Evolutionary conservation across 1,140 invertebrate genomes (phyloP).

Genomic region (Berghia stephanieae): DNA sequence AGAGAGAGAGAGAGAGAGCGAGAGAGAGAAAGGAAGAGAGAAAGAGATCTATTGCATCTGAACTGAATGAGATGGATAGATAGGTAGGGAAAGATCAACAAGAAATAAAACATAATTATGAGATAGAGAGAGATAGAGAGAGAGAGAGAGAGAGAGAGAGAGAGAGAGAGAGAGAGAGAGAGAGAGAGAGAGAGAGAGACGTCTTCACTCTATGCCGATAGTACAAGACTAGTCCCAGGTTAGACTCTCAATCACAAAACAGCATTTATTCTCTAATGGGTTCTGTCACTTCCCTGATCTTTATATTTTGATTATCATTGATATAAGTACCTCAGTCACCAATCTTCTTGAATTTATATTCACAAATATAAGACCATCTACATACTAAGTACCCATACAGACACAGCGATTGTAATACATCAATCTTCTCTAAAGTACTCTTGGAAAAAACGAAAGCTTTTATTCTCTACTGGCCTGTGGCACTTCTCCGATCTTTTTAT

Average conservation of each 20-base stretch:
- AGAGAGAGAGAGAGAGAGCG: slow-evolving; percentile 15
- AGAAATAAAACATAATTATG: neutral
- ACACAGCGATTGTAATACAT: too few relatives aligned
- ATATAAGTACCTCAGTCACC: neutral
- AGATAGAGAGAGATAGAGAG: neutral
- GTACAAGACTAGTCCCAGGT: neutral
- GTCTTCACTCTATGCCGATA: neutral
- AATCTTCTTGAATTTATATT: neutral
- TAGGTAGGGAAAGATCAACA: too few relatives aligned
- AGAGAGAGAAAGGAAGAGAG: slow-evolving; percentile 14
- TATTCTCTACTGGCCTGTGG: too few relatives aligned
- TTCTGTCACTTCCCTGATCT: too few relatives aligned
- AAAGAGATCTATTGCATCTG: neutral
- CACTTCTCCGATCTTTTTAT: too few relatives aligned
- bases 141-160: neutral
- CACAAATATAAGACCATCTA: neutral
- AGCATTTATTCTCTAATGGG: too few relatives aligned
- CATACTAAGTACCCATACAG: too few relatives aligned
- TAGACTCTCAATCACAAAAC: neutral
- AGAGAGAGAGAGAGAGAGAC: neutral
- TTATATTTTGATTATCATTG: too few relatives aligned
- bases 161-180: neutral
- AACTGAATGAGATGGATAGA: too few relatives aligned
- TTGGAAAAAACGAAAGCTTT: too few relatives aligned
- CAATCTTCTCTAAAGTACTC: too few relatives aligned